Base-by-base conservation (phyloP, 2,113 vertebrate species). In the Miniopterus natalensis region DNA sequence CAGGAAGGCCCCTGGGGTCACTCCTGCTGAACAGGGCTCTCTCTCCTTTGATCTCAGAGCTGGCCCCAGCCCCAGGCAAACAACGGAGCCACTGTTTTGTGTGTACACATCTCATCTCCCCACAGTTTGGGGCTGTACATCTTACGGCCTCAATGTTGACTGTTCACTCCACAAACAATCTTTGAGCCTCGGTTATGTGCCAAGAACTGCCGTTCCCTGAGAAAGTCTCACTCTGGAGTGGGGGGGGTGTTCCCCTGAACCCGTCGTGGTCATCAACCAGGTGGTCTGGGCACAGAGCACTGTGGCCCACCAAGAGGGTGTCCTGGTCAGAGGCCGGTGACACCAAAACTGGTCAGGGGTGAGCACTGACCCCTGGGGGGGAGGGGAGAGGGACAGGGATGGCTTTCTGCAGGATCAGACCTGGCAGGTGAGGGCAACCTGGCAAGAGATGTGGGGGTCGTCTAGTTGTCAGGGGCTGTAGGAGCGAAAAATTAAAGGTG, bases 41-140 rank as follows among this genome's bases (percentile, higher is more conserved):
- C 23, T 70, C 53, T 75, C 31, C 79, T 83, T 17, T 10, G 25
- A 31, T 11, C 57, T 57, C n/a, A 5, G 12, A 55, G 17, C 36
- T 1, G 23, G 51, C 66, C 23, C 1, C 15, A 1, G 66, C 20
- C 47, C 51, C 21, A 7, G 45, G 20, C 29, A 23, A 2, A 18
- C 3, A 0, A 21, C 4, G 0, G 8, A 15, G 4, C 23, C 10
- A 1, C 3, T 5, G 17, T 42, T 42, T 1, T 23, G 8, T 1
- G 4, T 11, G 49, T 11, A 1, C 21, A 1, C 29, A 5, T 8
- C 68, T 25, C 17, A 6, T n/a, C 49, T 40, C 10, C 61, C 11
- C 20, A 40, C 18, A 13, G 2, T 29, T 3, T 14, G 71, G 53
- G 53, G 17, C 36, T 2, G 47, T 14, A 0, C 29, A 8, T 40